Evolutionary conservation across 1,140 invertebrate genomes (phyloP).

Genomic region (Lithobius niger): DNA sequence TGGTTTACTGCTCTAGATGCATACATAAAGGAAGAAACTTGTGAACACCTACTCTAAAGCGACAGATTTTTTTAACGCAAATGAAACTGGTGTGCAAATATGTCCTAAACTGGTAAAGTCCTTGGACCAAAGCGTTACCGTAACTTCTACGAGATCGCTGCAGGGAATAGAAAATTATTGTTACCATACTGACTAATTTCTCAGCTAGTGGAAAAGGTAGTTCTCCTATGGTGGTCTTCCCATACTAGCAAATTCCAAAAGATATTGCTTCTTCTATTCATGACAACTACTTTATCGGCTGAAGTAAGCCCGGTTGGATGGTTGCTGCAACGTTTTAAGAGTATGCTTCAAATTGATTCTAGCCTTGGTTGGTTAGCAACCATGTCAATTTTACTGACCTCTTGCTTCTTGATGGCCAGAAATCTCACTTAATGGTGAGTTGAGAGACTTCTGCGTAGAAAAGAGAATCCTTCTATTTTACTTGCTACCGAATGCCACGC

Average conservation of each 20-base stretch:
- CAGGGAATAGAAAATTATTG: too few species aligned
- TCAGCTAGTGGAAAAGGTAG: too few species aligned
- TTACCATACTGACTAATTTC: too few species aligned
- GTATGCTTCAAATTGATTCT: constrained; percentile 6
- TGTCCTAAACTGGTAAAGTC: too few species aligned
- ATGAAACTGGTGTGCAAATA: too few species aligned
- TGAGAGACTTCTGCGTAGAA: constrained; percentile 7
- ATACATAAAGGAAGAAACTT: too few species aligned
- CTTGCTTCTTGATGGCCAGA: constrained; percentile 8
- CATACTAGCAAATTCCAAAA: constrained; percentile 25
- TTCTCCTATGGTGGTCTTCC: constrained; percentile 27
- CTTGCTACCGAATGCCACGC: constrained; percentile 14
- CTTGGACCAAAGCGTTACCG: too few species aligned
- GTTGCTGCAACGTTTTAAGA: constrained; percentile 4
- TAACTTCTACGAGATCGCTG: too few species aligned
- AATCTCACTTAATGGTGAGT: constrained; percentile 1
- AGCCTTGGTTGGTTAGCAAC: constrained; percentile 1
- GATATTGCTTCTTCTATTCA: neutral
- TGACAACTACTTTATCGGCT: neutral
- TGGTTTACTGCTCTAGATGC: too few species aligned
- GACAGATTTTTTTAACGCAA: too few species aligned
- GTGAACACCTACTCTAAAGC: too few species aligned
- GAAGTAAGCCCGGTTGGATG: constrained; percentile 1
- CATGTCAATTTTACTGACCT: neutral
- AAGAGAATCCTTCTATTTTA: constrained; percentile 8